Conservation (phyloP, 2,113 vertebrate species). For the Dromiciops gliroides region DNA sequence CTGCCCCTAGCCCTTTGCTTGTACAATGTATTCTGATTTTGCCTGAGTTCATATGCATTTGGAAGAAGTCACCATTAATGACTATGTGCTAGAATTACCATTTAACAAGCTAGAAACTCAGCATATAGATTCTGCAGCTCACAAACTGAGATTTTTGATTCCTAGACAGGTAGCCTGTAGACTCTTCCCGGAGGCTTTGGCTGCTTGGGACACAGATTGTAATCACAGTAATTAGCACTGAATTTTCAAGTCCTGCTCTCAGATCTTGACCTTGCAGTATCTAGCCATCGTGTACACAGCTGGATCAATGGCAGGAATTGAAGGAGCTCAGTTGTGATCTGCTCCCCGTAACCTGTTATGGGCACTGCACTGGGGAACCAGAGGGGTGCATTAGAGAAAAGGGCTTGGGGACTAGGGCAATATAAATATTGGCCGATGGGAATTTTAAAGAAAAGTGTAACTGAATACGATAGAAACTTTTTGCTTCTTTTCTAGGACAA, state of each 20-base stretch:
- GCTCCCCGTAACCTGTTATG: constrained; percentile 52
- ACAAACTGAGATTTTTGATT: constrained; percentile 71
- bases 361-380: neutral
- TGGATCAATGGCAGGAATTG: constrained; percentile 45
- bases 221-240: constrained; percentile 81
- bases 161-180: constrained; percentile 64
- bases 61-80: neutral
- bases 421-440: neutral
- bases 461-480: neutral
- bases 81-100: constrained; percentile 47
- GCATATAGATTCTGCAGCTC: constrained; percentile 67
- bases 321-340: constrained; percentile 37
- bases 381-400: constrained; percentile 5
- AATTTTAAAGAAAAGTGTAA: neutral
- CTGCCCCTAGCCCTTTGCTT: neutral
- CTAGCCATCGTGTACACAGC: constrained; percentile 58
- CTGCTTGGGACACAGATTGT: constrained; percentile 66
- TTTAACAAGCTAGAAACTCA: constrained; percentile 66
- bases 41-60: constrained; percentile 13
- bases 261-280: constrained; percentile 72
- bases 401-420: neutral
- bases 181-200: constrained; percentile 51
- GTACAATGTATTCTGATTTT: neutral
- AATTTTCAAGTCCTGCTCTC: constrained; percentile 76
- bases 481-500: neutral